Percentiles rank a stretch among this genome's conserved stretches.
Evolutionary conservation across 2,797 vertebrate species (phyloP).

Genomic region (Antrozous pallidus): DNA sequence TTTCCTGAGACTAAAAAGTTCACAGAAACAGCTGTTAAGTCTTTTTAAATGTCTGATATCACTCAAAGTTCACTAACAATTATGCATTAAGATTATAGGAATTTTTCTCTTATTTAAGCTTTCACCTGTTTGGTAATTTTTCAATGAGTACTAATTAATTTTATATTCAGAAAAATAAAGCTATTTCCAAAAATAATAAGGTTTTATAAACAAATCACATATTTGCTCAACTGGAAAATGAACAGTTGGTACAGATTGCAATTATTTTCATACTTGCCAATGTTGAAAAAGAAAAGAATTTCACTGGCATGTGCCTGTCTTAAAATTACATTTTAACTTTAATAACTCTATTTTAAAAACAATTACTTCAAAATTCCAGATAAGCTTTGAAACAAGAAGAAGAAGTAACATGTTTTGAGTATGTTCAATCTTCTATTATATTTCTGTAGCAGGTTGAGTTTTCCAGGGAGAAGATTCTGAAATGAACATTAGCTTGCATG

Average conservation of each 20-base stretch:
- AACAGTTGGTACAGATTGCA: constrained; percentile 5
- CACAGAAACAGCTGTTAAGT: background rate
- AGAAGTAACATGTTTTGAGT: background rate
- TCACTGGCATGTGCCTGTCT: background rate
- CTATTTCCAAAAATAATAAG: background rate
- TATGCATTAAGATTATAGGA: background rate
- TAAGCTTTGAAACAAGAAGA: background rate
- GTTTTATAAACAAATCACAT: constrained; percentile 32
- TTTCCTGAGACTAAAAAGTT: background rate
- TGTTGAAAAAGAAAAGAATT: constrained; percentile 28
- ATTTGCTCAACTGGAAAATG: background rate
- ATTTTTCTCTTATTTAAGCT: background rate
- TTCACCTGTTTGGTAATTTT: constrained; percentile 10
- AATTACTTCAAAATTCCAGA: background rate
- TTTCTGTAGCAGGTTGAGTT: background rate
- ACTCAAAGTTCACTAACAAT: background rate
- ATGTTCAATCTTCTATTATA: background rate
- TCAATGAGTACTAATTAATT: background rate
- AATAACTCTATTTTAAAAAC: background rate
- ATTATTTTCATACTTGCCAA: constrained; percentile 12
- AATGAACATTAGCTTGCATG: background rate
- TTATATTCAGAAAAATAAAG: constrained; percentile 15
- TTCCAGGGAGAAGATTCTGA: background rate
- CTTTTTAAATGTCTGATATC: background rate
- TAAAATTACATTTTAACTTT: background rate